Evolutionary conservation across 2,113 vertebrate genomes (phyloP), one percentile per base, ranked within the genome.

Genomic region (Rana temporaria): DNA sequence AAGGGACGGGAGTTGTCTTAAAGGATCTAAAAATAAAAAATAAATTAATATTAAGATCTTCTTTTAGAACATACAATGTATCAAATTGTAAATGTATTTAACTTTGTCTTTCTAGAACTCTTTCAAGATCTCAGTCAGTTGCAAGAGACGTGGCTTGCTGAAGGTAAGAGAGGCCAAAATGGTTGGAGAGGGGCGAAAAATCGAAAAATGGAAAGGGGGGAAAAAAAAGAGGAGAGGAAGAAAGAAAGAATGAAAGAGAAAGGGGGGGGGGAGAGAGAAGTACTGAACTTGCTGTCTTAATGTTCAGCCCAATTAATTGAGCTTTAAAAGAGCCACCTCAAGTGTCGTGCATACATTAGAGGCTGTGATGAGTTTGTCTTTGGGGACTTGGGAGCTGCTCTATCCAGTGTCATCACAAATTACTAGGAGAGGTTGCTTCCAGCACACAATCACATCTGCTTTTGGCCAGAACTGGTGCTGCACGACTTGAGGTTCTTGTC

Each of bases 281-380:
- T 94, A 94, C 92, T 96, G 93, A 95, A 97, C 95, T 97, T 97
- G 94, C 96, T 95, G 94, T 95, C 94, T 95, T 95, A 93, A 94
- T 92, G 91, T 96, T 95, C 94, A 95, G 94, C 95, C 97, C 97
- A 98, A 99, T 98, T 98, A 98, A 96, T 96, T 96, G 93, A 94
- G 94, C 95, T 96, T 95, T 96, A 96, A 96, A 95, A 95, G 95
- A 98, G 95, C 96, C 96, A 97, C 96, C 96, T 97, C 94, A 94
- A 96, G 96, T 97, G 97, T 97, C 96, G 96, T 97, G 98, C 96
- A 99, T 99, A 98, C 96, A 98, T 99, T 99, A 99, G 94, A 96
- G 95, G 89, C 92, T 95, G 95, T 94, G 95, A 96, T 95, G 95
- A 96, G 95, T 94, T 95, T 95, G 96, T 97, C 96, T 98, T 95